phyloP scores from a whole-genome alignment of 2,888 invertebrate species.

The Plebejus argus region DNA sequence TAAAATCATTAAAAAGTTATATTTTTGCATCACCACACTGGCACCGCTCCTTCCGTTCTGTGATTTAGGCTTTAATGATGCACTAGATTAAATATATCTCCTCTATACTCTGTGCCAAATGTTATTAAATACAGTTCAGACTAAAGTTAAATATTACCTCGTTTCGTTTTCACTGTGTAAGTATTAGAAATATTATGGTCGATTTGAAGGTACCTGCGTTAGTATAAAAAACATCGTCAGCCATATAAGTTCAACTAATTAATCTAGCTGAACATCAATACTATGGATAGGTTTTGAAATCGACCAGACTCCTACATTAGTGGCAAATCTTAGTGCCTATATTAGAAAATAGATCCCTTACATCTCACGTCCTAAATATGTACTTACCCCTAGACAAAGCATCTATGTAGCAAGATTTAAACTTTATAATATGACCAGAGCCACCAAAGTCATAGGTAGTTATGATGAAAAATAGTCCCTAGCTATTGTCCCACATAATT shows the following conservation, averaged over 20 bases:
- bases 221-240: background rate
- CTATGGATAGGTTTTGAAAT: background rate
- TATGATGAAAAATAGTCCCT: background rate
- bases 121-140: conserved; percentile 46
- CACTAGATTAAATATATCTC: conserved; percentile 57
- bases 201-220: background rate
- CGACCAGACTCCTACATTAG: conserved; percentile 55
- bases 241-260: background rate
- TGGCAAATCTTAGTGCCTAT: conserved; percentile 57
- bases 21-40: conserved; percentile 72
- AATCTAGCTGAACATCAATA: background rate
- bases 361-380: conserved; percentile 75
- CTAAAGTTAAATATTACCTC: conserved; percentile 40
- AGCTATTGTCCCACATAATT: background rate
- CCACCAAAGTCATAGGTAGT: background rate
- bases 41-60: conserved; percentile 75
- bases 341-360: conserved; percentile 72
- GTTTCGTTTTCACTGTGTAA: conserved; percentile 39
- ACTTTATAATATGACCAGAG: background rate
- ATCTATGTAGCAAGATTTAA: conserved; percentile 46
- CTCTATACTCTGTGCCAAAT: conserved; percentile 72
- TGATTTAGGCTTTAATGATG: conserved; percentile 72
- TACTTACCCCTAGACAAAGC: conserved; percentile 60
- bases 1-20: conserved; percentile 54
- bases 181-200: conserved; percentile 35